Base-by-base conservation (phyloP, 2,797 vertebrate species). In the Aplochiton taeniatus region DNA sequence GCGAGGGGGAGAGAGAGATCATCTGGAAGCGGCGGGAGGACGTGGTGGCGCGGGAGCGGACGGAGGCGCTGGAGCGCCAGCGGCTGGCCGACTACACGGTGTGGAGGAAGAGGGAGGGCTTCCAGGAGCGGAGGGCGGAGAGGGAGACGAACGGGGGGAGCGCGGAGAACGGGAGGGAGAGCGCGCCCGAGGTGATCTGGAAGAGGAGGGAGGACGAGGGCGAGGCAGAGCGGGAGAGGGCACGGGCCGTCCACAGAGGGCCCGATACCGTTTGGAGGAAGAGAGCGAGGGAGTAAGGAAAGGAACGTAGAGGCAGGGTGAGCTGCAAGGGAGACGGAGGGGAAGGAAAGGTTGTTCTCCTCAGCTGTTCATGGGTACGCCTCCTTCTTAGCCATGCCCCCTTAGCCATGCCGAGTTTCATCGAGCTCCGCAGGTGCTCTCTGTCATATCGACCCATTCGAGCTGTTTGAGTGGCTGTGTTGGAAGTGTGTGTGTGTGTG, bases 101-200 rank as follows among this genome's bases (percentile, higher is more conserved):
- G 78, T 93, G 93, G 92, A 86, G 85, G 82, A 88, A 88, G 74
- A 89, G 91, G 67, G 91, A 93, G 77, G 92, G 85, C 85, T 94
- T 94, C 87, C 93, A 93, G 88, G 91, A 93, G 88, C 92, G 82
- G 83, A 85, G 80, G 65, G 85, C 80, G 68, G 90, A 90, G 61
- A 67, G 78, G 52, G 89, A 87, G 57, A 88, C 80, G 77, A 82
- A 72, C 66, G 85, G 75, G 51, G 81, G 73, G 66, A 56, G 82
- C 43, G 63, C 72, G 14, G 88, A 80, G 66, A 87, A 78, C 4
- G 70, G 49, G 3, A 49, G 63, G 61, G 70, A 67, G 63, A 48
- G 31, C 8, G 63, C 68, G 63, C 68, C 78, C 5, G 84, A 86
- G 73, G 83, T 84, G 52, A 79, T 83, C 51, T 85, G 83, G 85